Evolutionary conservation across 2,888 invertebrate genomes (phyloP), one percentile per base, ranked within the genome.

Genomic region (Lysandra bellargus): DNA sequence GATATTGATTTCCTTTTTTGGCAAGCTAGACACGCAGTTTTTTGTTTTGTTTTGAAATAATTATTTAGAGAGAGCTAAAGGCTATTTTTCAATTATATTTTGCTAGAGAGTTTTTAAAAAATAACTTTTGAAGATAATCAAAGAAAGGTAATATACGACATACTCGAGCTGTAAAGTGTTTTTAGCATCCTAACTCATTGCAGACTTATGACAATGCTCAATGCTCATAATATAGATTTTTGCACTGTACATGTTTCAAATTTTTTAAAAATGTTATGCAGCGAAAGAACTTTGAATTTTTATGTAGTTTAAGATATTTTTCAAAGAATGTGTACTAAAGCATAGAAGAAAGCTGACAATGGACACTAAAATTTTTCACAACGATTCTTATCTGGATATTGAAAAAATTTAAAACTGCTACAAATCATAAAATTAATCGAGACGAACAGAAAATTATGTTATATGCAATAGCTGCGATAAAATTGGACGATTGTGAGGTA

Each of bases 101-200:
- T 69, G 69, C 69, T 69, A 69, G 69, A 33, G 69, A 80, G 80
- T 80, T 80, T 81, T 69, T 49, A 80, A 78, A 80, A 49, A 80
- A 82, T 82, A 80, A 82, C 77, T 72, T 78, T 61, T 49, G 9
- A 78, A 72, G 69, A 12, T 1, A 53, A 23, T 75, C 74, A 33
- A 69, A 69, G 30, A 76, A 57, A 76, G 53, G 76, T 57, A 76
- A 76, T 57, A 12, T 75, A 53, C 78, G 73, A 81, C 61, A 64
- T 61, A 78, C 61, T 61, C 12, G 33, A 23, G n/a, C 37, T 61
- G 40, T n/a, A 40, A 57, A 64, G 61, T 64, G 17, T 78, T 78
- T 78, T 33, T 76, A 76, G 53, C 57, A 76, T 76, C 76, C 23
- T 74, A 75, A 75, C 23, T 33, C 57, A 76, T 76, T 33, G 49